phyloP scores from a whole-genome alignment of 2,113 vertebrate genomes.

The Tachysurus vachellii region DNA sequence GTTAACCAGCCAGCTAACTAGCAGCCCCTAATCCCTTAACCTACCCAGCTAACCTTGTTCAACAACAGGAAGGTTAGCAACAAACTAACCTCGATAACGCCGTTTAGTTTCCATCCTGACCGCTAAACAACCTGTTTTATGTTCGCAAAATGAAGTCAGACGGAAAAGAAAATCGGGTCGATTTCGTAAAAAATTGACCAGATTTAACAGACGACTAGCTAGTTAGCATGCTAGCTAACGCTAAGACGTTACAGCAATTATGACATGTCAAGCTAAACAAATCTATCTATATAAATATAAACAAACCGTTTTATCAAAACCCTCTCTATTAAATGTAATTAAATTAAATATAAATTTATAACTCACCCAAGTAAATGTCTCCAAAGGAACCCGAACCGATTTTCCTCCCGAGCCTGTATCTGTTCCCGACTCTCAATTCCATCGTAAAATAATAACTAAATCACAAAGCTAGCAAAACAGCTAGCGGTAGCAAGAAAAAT shows the following conservation, averaged over 20 bases:
- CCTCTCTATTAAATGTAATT: not conserved
- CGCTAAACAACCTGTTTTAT: not conserved
- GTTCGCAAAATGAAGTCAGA: not conserved
- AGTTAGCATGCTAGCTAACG: not conserved
- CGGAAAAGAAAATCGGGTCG: not conserved
- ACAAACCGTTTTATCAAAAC: not conserved
- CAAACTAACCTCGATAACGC: not conserved
- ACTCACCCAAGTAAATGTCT: slow-evolving; percentile 96
- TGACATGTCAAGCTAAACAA: slow-evolving; percentile 5
- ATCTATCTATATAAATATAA: not conserved
- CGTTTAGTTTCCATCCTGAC: not conserved
- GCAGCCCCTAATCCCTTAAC: not conserved
- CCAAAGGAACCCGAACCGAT: slow-evolving; percentile 98
- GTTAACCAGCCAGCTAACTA: not conserved
- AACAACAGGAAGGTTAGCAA: not conserved
- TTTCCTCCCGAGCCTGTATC: slow-evolving; percentile 96
- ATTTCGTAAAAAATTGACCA: not conserved
- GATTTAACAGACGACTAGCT: too few species aligned
- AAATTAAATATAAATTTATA: not conserved
- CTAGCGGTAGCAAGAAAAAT: slow-evolving; percentile 53
- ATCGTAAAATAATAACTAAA: slow-evolving; percentile 65
- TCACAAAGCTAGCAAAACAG: slow-evolving; percentile 61
- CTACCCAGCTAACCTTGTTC: not conserved
- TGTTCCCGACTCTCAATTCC: slow-evolving; percentile 95
- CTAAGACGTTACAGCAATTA: not conserved